Evolutionary conservation across 2,113 vertebrate species (phyloP).

Genomic region (Microcebus jonahi): DNA sequence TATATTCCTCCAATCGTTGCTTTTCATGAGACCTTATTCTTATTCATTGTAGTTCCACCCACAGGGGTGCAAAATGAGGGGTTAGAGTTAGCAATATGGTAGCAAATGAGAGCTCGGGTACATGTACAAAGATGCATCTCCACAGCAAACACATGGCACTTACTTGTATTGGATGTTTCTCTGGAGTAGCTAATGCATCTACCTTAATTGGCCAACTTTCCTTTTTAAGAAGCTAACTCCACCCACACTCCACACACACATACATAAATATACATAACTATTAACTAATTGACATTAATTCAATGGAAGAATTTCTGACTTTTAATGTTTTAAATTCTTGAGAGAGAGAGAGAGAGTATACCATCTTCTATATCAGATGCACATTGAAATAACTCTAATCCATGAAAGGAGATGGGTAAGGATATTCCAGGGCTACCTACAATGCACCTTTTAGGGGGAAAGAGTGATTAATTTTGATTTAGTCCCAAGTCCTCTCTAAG

Average conservation of each 20-base stretch:
- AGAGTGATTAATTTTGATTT: not conserved
- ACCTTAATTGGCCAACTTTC: not conserved
- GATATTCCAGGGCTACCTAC: not conserved
- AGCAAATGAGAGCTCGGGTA: not conserved
- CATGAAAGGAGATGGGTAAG: not conserved
- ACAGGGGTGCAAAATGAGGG: not conserved
- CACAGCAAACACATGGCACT: not conserved
- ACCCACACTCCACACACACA: not conserved
- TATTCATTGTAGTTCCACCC: not conserved
- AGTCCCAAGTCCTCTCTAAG: not conserved
- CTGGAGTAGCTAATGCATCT: not conserved
- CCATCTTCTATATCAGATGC: not conserved
- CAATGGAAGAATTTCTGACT: not conserved
- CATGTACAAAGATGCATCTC: not conserved
- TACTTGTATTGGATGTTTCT: not conserved
- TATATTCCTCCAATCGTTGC: not conserved
- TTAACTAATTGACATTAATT: not conserved
- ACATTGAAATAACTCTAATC: constrained; percentile 4
- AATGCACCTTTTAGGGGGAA: not conserved
- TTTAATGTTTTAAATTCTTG: not conserved
- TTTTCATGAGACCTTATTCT: constrained; percentile 22
- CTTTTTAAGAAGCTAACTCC: constrained; percentile 11
- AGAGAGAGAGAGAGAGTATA: not conserved
- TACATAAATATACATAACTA: not conserved
- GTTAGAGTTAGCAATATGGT: not conserved